Evolutionary conservation across 2,888 invertebrate species (phyloP).

Genomic region (Nomada flava): DNA sequence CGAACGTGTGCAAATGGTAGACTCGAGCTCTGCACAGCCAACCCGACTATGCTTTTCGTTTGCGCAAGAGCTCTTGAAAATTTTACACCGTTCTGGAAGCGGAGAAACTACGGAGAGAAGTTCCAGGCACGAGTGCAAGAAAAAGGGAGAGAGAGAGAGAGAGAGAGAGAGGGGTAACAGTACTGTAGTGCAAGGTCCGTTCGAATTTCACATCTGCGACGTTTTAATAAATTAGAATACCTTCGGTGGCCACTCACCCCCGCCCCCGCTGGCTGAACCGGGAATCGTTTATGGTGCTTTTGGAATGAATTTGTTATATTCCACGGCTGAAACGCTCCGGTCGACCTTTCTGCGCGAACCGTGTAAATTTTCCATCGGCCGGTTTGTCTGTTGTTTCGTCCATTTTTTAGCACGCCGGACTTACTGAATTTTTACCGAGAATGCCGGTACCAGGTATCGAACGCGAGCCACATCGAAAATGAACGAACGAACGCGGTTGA

Average conservation of each 20-base stretch:
- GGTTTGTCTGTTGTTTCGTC: constrained; percentile 26
- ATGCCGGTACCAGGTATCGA: neutral
- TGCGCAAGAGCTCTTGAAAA: constrained; percentile 63
- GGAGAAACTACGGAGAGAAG: constrained; percentile 48
- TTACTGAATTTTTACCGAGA: constrained; percentile 22
- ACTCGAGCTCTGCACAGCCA: constrained; percentile 55
- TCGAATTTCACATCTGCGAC: constrained; percentile 69
- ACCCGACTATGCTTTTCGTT: constrained; percentile 52
- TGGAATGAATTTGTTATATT: constrained; percentile 69
- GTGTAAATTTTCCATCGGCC: constrained; percentile 42
- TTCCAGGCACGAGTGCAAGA: constrained; percentile 43
- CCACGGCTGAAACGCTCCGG: neutral
- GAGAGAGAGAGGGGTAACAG: neutral
- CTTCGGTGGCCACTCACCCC: constrained; percentile 42
- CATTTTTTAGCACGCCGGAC: constrained; percentile 18
- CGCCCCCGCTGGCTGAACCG: constrained; percentile 53
- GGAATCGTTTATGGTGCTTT: constrained; percentile 71
- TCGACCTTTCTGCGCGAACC: constrained; percentile 49
- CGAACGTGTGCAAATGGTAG: constrained; percentile 68
- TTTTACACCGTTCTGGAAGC: constrained; percentile 66
- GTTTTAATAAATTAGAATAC: constrained; percentile 70
- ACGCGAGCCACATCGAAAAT: neutral
- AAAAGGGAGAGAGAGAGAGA: neutral
- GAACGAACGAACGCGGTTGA: neutral
- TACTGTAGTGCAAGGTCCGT: constrained; percentile 32